Evolutionary conservation across 2,797 vertebrate species (phyloP).

Genomic region (Synanceia verrucosa): DNA sequence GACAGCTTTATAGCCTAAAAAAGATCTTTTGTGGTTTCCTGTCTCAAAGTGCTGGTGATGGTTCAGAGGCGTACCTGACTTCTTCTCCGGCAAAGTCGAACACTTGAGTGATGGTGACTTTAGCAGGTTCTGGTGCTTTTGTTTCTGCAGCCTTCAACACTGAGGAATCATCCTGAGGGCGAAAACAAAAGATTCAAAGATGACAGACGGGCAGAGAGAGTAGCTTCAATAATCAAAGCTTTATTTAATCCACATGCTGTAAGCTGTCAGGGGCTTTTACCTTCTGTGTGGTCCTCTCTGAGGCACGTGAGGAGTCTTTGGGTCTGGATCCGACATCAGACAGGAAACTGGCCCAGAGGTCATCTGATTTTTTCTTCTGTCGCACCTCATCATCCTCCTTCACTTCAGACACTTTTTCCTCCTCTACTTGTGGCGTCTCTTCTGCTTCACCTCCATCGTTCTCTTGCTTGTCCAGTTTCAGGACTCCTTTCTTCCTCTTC

Average conservation of each 20-base stretch:
- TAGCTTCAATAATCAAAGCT: neutral
- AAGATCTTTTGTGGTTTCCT: neutral
- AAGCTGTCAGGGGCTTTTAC: constrained; percentile 44
- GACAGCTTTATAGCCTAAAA: neutral
- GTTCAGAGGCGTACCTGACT: constrained; percentile 84
- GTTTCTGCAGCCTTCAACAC: constrained; percentile 33
- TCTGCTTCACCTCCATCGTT: constrained; percentile 51
- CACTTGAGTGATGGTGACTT: constrained; percentile 93
- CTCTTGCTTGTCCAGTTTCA: constrained; percentile 76
- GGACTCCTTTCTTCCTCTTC: constrained; percentile 86
- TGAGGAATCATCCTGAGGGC: constrained; percentile 65
- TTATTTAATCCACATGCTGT: neutral
- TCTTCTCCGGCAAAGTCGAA: constrained; percentile 98
- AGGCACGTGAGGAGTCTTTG: constrained; percentile 55
- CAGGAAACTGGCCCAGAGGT: constrained; percentile 96
- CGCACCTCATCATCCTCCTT: constrained; percentile 28
- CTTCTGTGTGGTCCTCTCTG: constrained; percentile 42
- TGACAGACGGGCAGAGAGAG: neutral
- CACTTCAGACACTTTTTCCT: constrained; percentile 34
- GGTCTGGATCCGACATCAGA: constrained; percentile 91
- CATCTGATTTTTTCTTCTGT: constrained; percentile 90
- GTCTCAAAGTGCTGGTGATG: neutral
- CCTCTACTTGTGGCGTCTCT: constrained; percentile 49
- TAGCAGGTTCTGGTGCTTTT: constrained; percentile 74
- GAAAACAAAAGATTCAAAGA: neutral